A percentile compares a stretch with the other conserved stretches of the same genome.
Conservation (phyloP, 2,888 invertebrate species). For the Rhynchonema sp. region DNA sequence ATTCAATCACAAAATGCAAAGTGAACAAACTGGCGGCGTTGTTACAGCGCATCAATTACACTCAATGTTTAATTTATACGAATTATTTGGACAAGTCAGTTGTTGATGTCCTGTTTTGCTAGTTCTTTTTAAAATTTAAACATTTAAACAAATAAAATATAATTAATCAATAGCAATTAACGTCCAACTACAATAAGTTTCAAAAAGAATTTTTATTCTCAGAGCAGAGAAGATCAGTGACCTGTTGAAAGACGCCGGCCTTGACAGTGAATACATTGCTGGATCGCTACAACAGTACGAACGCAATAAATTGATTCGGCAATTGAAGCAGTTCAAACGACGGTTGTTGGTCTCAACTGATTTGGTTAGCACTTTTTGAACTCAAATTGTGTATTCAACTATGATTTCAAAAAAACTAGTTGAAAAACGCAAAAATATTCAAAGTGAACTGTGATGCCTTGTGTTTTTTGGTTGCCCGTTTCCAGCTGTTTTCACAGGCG, state of each 20-base stretch:
- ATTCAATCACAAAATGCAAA: background rate
- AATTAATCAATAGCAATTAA: background rate
- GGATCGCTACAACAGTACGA: constrained; percentile 58
- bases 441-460: too few relatives aligned
- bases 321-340: constrained; percentile 57
- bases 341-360: constrained; percentile 71
- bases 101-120: background rate
- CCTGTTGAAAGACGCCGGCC: constrained; percentile 46
- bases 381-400: too few relatives aligned
- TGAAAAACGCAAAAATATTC: too few relatives aligned
- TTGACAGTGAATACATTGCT: constrained; percentile 55
- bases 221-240: background rate
- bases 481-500: too few relatives aligned
- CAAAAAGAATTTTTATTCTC: background rate
- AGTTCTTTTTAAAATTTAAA: too few relatives aligned
- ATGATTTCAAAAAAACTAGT: too few relatives aligned
- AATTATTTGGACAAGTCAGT: constrained; percentile 54
- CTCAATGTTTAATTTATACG: constrained; percentile 75
- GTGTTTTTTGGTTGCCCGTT: too few relatives aligned
- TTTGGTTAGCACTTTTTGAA: constrained; percentile 34
- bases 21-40: background rate
- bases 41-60: constrained; percentile 45
- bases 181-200: background rate
- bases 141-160: too few relatives aligned
- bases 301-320: constrained; percentile 52